Evolutionary conservation across 2,797 vertebrate species (phyloP).

Genomic region (Coregonus suidteri): DNA sequence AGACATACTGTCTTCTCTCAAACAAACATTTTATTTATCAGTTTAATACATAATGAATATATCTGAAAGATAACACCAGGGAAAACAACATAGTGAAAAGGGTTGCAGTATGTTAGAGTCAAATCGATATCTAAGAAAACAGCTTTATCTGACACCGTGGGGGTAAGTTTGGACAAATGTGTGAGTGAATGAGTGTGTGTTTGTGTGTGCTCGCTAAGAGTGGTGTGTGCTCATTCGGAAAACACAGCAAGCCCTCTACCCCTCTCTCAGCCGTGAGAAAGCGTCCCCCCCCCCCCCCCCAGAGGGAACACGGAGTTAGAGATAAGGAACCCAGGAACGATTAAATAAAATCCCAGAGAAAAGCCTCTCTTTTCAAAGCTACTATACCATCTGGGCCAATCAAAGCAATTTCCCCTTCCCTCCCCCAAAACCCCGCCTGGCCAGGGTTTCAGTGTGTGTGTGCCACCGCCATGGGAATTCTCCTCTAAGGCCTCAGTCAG

Average conservation of each 20-base stretch:
- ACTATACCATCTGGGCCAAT: constrained; percentile 79
- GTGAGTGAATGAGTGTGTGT: constrained; percentile 6
- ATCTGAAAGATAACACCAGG: background rate
- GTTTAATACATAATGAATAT: background rate
- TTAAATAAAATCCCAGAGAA: constrained; percentile 78
- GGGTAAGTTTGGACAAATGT: background rate
- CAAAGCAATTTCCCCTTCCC: constrained; percentile 75
- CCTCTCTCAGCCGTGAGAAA: constrained; percentile 72
- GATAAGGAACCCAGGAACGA: constrained; percentile 75
- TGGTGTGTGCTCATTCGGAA: constrained; percentile 23
- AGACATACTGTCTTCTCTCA: no score
- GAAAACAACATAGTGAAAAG: background rate
- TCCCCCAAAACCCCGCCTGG: constrained; percentile 63
- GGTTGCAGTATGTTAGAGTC: background rate
- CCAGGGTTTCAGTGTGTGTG: constrained; percentile 56
- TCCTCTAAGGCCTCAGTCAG: constrained; percentile 51
- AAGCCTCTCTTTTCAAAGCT: constrained; percentile 70
- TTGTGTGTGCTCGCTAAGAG: background rate
- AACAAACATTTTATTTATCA: no score
- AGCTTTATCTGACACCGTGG: no score
- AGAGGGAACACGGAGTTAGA: constrained; percentile 62
- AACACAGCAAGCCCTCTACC: constrained; percentile 43
- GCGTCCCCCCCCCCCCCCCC: constrained; percentile 56
- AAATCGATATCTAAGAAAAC: background rate
- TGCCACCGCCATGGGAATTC: constrained; percentile 73